Evolutionary conservation across 2,113 vertebrate species (phyloP), one percentile per base, ranked within the genome.

Genomic region (Nipponia nippon): DNA sequence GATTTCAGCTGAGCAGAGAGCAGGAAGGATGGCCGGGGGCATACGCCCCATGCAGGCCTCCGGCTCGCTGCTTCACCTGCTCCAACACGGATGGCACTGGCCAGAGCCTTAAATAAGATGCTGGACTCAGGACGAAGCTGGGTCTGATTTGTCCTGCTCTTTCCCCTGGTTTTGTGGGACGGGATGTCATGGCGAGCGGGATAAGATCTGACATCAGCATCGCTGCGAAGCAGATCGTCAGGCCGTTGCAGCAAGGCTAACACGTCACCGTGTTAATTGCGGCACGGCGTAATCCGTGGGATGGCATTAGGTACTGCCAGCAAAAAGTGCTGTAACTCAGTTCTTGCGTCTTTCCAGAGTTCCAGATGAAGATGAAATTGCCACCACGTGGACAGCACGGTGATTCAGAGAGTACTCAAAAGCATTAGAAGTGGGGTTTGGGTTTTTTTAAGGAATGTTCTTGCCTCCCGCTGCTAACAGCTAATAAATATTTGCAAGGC

Each of bases 291-390:
- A 13, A 42, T 42, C 40, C 40, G 40, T 42, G 1, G 62, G 38
- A 42, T 0, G 0, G 49, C 29, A 26, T 13, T 0, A n/a, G 61
- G 17, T 2, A 21, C 25, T 6, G 34, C 2, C n/a, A 55, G 62
- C 32, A 49, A 12, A 2, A 79, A 59, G 22, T 21, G 55, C 66
- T 56, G 8, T 4, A 32, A 40, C 34, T 62, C 50, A 30, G 22
- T 13, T 8, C 6, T 9, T 61, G 20, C 4, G 10, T 66, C 67
- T 36, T 44, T 61, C 22, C 46, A 21, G 3, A 30, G 49, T 0
- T 61, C 38, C 55, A 63, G 9, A 21, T 0, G 18, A 73, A 58
- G 63, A 25, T 7, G 47, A 30, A 70, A 27, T 26, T 19, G n/a
- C 7, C 61, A 71, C 52, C 47, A 10, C 0, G 0, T 3, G 19